Evolutionary conservation across 1,140 invertebrate species (phyloP).

Genomic region (Carposina sasakii): DNA sequence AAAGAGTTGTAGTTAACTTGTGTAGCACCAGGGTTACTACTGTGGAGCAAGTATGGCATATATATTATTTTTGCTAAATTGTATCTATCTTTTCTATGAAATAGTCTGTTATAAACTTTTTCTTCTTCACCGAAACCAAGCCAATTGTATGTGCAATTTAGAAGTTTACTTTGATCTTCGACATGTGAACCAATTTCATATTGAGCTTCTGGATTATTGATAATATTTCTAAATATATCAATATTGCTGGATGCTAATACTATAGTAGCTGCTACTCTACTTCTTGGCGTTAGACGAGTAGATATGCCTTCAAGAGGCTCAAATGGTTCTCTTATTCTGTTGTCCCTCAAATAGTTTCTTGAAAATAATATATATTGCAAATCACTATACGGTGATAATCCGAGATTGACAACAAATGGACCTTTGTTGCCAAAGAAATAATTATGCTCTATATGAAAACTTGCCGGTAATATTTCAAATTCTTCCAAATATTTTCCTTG

Average conservation of each 20-base stretch:
- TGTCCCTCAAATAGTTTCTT: slow-evolving; percentile 90
- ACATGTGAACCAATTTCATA: slow-evolving; percentile 97
- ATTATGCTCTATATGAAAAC: slow-evolving; percentile 89
- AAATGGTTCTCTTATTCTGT: slow-evolving; percentile 91
- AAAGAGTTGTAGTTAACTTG: slow-evolving; percentile 80
- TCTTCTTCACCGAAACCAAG: slow-evolving; percentile 86
- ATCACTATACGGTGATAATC: slow-evolving; percentile 88
- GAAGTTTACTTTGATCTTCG: slow-evolving; percentile 92
- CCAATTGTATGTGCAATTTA: slow-evolving; percentile 97
- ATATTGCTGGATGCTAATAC: slow-evolving; percentile 94
- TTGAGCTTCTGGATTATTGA: slow-evolving; percentile 90
- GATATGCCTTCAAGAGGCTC: slow-evolving; percentile 76
- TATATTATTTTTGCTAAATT: slow-evolving; percentile 92
- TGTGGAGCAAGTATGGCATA: slow-evolving; percentile 88
- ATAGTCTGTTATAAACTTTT: slow-evolving; percentile 85
- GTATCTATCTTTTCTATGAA: slow-evolving; percentile 93
- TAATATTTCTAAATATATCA: slow-evolving; percentile 90
- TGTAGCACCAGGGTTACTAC: slow-evolving; percentile 86
- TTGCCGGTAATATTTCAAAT: slow-evolving; percentile 78
- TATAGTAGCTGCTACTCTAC: slow-evolving; percentile 90
- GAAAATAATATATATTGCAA: slow-evolving; percentile 89
- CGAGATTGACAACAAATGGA: slow-evolving; percentile 89
- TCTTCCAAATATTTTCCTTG: slow-evolving; percentile 80
- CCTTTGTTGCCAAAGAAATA: slow-evolving; percentile 91
- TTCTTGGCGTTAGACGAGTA: slow-evolving; percentile 85